Percentiles rank a stretch among this genome's conserved stretches.
Conservation (phyloP, 2,113 vertebrate species). For the Eidolon helvum region DNA sequence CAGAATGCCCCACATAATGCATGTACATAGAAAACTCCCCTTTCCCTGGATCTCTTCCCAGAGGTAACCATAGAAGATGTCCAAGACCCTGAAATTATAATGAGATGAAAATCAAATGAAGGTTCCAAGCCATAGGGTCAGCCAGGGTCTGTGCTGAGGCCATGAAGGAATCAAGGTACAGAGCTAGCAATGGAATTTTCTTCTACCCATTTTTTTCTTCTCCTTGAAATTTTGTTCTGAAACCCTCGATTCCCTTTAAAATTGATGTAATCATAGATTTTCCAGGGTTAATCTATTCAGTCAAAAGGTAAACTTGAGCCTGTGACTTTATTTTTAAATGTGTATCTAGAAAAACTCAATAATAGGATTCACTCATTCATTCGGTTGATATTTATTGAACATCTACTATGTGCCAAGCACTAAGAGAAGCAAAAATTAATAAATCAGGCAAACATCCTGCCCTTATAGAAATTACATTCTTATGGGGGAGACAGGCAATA, state of each 20-base stretch:
- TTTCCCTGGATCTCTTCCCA: neutral
- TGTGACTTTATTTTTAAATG: neutral
- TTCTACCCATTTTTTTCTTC: neutral
- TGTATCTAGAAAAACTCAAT: neutral
- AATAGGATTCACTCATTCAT: neutral
- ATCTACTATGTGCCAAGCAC: neutral
- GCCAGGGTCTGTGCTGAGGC: neutral
- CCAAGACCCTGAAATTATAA: neutral
- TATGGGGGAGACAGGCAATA: neutral
- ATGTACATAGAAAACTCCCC: neutral
- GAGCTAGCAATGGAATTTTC: neutral
- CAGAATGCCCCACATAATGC: neutral
- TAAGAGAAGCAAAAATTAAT: neutral
- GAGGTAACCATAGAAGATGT: neutral
- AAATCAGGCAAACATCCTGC: neutral
- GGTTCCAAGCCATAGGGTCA: neutral
- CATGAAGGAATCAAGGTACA: neutral
- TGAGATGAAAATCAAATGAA: neutral
- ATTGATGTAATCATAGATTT: neutral
- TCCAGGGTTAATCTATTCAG: neutral
- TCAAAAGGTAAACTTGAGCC: neutral
- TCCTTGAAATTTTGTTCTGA: neutral
- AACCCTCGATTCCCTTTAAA: neutral
- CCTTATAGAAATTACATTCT: neutral
- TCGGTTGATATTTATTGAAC: neutral